Evolutionary conservation across 2,888 invertebrate species (phyloP).

Genomic region (Vesta saturnalis): DNA sequence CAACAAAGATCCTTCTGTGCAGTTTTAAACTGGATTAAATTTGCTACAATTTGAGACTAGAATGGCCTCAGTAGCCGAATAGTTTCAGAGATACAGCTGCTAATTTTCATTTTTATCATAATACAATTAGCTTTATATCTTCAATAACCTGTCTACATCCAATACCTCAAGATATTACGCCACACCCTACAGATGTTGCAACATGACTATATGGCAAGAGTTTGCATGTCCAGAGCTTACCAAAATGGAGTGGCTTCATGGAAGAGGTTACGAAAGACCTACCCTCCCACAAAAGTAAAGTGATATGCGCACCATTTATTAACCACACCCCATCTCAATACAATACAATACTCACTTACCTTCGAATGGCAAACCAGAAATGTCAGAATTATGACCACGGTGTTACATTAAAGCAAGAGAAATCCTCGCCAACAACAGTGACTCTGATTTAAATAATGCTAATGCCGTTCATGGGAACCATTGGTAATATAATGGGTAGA

Average conservation of each 20-base stretch:
- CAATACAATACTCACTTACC: conserved; percentile 12
- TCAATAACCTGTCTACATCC: too few species aligned
- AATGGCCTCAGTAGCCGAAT: too few species aligned
- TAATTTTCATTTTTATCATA: too few species aligned
- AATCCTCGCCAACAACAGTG: too few species aligned
- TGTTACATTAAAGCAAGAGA: conserved; percentile 45
- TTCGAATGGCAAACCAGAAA: conserved; percentile 14
- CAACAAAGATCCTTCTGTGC: too few species aligned
- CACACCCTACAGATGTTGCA: neutral
- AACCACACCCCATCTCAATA: conserved; percentile 10
- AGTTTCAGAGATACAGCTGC: too few species aligned
- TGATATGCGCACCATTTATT: conserved; percentile 9
- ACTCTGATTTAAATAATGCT: conserved; percentile 14
- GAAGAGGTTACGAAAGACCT: conserved; percentile 14
- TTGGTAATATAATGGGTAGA: conserved; percentile 40
- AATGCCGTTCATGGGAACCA: conserved; percentile 38
- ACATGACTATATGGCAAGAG: conserved; percentile 17
- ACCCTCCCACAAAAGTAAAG: conserved; percentile 10
- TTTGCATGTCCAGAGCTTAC: conserved; percentile 25
- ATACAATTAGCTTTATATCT: too few species aligned
- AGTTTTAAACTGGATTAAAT: too few species aligned
- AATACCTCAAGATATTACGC: neutral
- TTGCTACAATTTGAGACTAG: too few species aligned
- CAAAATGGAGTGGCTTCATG: conserved; percentile 14
- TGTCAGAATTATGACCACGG: neutral